These are phyloP conservation scores for Labia minor DNA, from an alignment of 2,888 invertebrate genomes.

Conservation along the genomic window DNA sequence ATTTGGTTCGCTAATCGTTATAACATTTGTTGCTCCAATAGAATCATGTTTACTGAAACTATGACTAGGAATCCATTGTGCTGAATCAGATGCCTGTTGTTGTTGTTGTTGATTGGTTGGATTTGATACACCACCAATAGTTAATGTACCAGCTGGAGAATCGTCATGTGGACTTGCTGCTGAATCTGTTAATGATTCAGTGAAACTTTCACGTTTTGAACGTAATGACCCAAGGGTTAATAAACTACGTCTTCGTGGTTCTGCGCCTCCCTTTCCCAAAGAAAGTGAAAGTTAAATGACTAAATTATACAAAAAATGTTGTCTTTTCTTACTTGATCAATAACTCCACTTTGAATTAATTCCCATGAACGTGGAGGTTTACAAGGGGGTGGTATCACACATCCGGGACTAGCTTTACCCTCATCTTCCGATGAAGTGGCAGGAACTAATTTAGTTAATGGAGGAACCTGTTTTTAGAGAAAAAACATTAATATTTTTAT, in stretches of 20 bases:
- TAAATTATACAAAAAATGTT: background rate
- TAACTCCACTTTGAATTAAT: slow-evolving; percentile 32
- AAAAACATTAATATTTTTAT: no score
- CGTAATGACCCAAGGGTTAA: slow-evolving; percentile 28
- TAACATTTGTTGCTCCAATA: background rate
- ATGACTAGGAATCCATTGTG: slow-evolving; percentile 20
- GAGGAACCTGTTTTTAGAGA: background rate
- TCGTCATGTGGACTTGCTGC: slow-evolving; percentile 18
- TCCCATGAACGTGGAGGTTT: slow-evolving; percentile 34
- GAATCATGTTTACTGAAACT: slow-evolving; percentile 21
- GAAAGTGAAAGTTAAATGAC: background rate
- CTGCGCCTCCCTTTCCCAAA: slow-evolving; percentile 18
- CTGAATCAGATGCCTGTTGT: slow-evolving; percentile 18
- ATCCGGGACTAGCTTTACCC: slow-evolving; percentile 26
- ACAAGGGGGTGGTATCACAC: slow-evolving; percentile 32
- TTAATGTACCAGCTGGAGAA: slow-evolving; percentile 19
- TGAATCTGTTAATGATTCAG: slow-evolving; percentile 21
- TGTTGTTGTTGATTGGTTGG: slow-evolving; percentile 13
- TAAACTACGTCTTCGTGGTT: slow-evolving; percentile 28
- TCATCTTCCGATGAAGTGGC: slow-evolving; percentile 24
- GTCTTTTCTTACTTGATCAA: slow-evolving; percentile 28
- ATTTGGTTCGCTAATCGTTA: background rate
- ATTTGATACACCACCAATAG: slow-evolving; percentile 17
- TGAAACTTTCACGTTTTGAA: slow-evolving; percentile 27
- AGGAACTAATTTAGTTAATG: background rate